These are phyloP conservation scores for Cordilura impudica DNA, from an alignment of 2,888 invertebrate genomes.

Conservation along the genomic window DNA sequence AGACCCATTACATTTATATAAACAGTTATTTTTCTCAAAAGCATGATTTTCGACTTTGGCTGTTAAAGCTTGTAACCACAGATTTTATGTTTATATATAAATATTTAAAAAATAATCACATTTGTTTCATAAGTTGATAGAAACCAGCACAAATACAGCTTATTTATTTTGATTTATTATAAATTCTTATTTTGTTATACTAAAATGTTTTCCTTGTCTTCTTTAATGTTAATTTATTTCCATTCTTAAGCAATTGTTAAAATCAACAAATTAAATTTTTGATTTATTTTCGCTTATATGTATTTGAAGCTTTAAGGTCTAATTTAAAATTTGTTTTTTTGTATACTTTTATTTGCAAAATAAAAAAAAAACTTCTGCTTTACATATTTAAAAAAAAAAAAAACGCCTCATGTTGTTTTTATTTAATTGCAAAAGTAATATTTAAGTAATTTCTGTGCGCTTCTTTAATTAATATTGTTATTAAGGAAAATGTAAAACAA, in stretches of 20 bases:
- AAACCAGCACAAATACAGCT: conserved; percentile 51
- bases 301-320: background rate
- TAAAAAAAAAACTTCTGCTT: too few species aligned
- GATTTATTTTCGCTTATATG: background rate
- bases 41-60: too few species aligned
- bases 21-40: too few species aligned
- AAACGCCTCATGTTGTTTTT: conserved; percentile 26
- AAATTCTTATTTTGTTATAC: background rate
- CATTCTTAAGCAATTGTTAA: conserved; percentile 45
- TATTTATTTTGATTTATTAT: conserved; percentile 13
- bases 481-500: background rate
- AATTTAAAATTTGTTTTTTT: too few species aligned
- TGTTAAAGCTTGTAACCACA: too few species aligned
- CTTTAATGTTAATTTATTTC: background rate
- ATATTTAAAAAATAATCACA: conserved; percentile 2
- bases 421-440: background rate
- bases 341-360: background rate
- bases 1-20: too few species aligned
- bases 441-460: conserved; percentile 12
- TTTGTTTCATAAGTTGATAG: background rate
- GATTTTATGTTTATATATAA: too few species aligned
- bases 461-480: conserved; percentile 2
- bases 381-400: background rate
- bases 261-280: conserved; percentile 4
- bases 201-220: conserved; percentile 26